phyloP scores from a whole-genome alignment of 2,797 vertebrate species.

The Chelidonichthys spinosus region DNA sequence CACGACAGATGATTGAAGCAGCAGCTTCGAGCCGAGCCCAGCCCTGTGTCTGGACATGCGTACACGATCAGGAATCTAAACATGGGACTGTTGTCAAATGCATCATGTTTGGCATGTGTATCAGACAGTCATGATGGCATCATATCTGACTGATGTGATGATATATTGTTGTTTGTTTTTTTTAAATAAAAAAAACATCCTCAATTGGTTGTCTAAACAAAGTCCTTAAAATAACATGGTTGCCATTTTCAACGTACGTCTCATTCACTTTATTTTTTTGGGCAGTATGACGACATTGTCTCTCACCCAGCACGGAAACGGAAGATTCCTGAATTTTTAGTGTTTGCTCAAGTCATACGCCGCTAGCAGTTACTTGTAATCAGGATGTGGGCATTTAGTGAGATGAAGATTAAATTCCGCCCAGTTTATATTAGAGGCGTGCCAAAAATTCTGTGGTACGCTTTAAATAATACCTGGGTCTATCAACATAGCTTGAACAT shows the following conservation, averaged over 20 bases:
- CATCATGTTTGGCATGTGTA: not conserved
- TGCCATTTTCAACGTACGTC: no score
- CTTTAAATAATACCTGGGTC: conserved; percentile 1
- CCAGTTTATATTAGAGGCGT: not conserved
- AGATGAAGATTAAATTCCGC: conserved; percentile 8
- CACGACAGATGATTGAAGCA: conserved; percentile 10
- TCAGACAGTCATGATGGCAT: not conserved
- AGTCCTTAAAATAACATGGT: no score
- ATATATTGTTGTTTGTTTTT: not conserved
- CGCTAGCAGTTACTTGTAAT: not conserved
- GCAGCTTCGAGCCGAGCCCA: conserved; percentile 2
- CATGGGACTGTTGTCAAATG: not conserved
- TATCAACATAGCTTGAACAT: not conserved
- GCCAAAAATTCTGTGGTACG: conserved; percentile 4
- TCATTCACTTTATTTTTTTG: not conserved
- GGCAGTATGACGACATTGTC: not conserved
- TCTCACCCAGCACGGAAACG: not conserved
- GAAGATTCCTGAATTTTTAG: not conserved
- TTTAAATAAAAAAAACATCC: no score
- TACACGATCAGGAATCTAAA: not conserved
- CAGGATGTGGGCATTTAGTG: conserved; percentile 1
- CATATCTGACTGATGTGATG: not conserved
- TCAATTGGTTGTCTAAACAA: no score
- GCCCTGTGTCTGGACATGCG: not conserved
- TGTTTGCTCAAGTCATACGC: not conserved